Evolutionary conservation across 1,140 invertebrate genomes (phyloP), one percentile per base, ranked within the genome.

Genomic region (Anastrepha obliqua): DNA sequence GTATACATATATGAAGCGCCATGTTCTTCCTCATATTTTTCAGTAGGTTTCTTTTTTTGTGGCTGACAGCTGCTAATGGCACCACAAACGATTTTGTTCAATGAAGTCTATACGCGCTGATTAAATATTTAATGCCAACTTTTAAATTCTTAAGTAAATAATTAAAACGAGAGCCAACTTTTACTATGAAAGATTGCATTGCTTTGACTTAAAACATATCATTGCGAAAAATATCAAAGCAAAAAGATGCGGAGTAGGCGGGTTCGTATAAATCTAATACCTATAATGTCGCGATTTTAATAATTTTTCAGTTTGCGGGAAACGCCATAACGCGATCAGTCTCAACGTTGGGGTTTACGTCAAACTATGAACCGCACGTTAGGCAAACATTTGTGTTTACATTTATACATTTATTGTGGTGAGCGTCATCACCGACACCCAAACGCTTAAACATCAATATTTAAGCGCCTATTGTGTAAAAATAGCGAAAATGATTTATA

Each of bases 111-210:
- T 42, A 7, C 29, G 2, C 6, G n/a, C 44, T 55, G 17, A 81
- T 13, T 55, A 81, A 81, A 55, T 29, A 42, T 42, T 55, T n/a
- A 81, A 55, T 58, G 47, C 44, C 67, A 74, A 47, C 67, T 74
- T 74, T 74, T 42, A 39, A 74, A 81, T 55, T 81, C 20, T 58
- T 81, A 81, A 81, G 55, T 81, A 81, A 81, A 81, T 55, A 81
- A 58, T 55, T 81, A 44, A 8, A 39, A 7, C 13, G 70, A 74
- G 39, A 42, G 64, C 11, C 64, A 39, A 39, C 67, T 17, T 39
- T 11, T 44, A 44, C 67, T 44, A 13, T 74, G 67, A 20, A n/a
- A 74, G 42, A 17, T 74, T 74, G 13, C 67, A 4, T 15, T 39
- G 67, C 65, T 47, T 47, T 44, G 15, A 74, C 8, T 55, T 55